A percentile compares a stretch with the other conserved stretches of the same genome.
Conservation (phyloP, 2,797 vertebrate species). For the Emys orbicularis region DNA sequence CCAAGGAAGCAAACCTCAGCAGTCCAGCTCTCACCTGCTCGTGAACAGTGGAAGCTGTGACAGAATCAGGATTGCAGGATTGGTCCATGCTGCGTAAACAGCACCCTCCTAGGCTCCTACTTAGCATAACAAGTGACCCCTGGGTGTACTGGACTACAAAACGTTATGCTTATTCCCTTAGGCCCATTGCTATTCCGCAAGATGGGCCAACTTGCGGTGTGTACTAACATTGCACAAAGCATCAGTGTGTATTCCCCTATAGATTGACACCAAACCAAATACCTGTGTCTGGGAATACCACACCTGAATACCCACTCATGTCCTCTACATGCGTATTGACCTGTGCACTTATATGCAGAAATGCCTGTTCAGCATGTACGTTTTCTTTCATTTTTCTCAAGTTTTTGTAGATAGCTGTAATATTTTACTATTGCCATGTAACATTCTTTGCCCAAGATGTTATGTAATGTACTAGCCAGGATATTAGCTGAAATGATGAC, state of each 20-base stretch:
- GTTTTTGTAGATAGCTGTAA: not conserved
- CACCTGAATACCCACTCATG: rapidly evolving
- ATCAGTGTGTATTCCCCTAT: not conserved
- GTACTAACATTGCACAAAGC: not conserved
- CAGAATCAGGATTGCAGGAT: rapidly evolving
- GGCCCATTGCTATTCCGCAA: not conserved
- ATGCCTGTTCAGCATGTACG: not conserved
- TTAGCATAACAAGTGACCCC: not conserved
- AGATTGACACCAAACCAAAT: not conserved
- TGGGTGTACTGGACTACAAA: rapidly evolving
- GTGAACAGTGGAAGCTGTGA: not conserved
- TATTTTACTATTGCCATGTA: not conserved
- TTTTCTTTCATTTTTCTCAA: not conserved
- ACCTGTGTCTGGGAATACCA: not conserved
- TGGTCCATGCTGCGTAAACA: not conserved
- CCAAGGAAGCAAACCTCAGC: rapidly evolving
- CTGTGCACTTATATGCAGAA: not conserved
- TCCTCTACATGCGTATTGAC: not conserved
- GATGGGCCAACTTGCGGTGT: rapidly evolving
- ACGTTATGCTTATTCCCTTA: rapidly evolving
- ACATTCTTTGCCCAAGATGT: conserved; percentile 39
- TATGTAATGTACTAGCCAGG: conserved; percentile 30
- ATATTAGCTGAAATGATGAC: conserved; percentile 52
- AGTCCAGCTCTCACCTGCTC: not conserved
- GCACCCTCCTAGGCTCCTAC: not conserved